Base-by-base conservation (phyloP, 2,113 vertebrate species). In the Chloroceryle aenea region DNA sequence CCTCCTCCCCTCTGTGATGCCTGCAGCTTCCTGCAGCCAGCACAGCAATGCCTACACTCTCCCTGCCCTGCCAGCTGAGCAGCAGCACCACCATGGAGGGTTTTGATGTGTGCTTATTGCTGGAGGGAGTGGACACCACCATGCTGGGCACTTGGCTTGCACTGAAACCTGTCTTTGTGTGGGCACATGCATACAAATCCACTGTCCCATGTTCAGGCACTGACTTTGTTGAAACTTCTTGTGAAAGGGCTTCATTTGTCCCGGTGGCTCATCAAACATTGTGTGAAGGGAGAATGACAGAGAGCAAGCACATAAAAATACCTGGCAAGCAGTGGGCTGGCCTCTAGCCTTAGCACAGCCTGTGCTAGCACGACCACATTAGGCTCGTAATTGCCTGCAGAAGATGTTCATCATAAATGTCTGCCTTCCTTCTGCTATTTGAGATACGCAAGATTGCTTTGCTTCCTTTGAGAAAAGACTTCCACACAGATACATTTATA, bases 161-260 rank as follows among this genome's bases (percentile, higher is more conserved):
- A 7, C 34, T 21, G 45, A 59, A 43, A 48, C 53, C 22, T 23
- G 10, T 27, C 34, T 16, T 34, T 38, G 36, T 12, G 5, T 1
- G 2, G 12, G 40, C 2, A 1, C 14, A 30, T 4, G 0, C 3
- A 2, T 17, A 4, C 34, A 13, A 48, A 48, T 27, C 53, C 19
- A 22, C 42, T 10, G 20, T 32, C 18, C 26, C 18, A 3, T 36
- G 18, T 19, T 32, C 53, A n/a, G 23, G 19, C 1, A 1, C 34
- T 62, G 59, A 29, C n/a, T 92, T 73, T 38, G 47, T 25, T 55
- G 61, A 62, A 85, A 67, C 40, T 43, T 56, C 10, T 9, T 36
- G 7, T n/a, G 52, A 27, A 47, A 62, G n/a, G 40, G 38, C 21
- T 88, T 66, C 23, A 14, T 47, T 71, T 72, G 40, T 55, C 30